These are phyloP conservation scores for Siniperca obscura DNA, from an alignment of 2,797 vertebrate genomes.

Conservation along the genomic window DNA sequence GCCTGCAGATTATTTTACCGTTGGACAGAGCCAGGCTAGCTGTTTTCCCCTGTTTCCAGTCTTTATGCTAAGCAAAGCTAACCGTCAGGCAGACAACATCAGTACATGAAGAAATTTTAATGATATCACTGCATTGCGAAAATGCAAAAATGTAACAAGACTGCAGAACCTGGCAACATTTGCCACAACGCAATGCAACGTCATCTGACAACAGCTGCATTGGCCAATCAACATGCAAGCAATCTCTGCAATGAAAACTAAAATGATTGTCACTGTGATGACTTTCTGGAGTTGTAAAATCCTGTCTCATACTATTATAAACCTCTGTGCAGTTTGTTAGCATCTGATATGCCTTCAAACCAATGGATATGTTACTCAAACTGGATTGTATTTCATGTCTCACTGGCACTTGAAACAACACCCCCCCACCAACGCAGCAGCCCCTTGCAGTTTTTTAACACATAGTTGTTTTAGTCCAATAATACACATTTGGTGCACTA, in stretches of 20 bases:
- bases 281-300: background rate
- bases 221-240: background rate
- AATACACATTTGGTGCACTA: background rate
- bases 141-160: background rate
- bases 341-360: background rate
- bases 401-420: background rate
- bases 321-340: background rate
- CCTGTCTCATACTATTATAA: background rate
- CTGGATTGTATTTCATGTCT: background rate
- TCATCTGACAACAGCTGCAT: too few relatives aligned
- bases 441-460: constrained; percentile 2
- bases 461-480: background rate
- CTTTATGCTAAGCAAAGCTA: constrained; percentile 3
- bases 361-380: background rate
- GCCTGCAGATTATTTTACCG: background rate
- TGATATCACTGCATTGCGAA: background rate
- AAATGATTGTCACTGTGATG: background rate
- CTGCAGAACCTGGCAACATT: background rate
- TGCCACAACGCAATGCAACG: background rate
- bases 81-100: background rate
- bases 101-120: background rate
- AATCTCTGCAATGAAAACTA: background rate
- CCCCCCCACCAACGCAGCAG: background rate
- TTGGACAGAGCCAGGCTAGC: background rate
- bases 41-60: background rate